phyloP scores from a whole-genome alignment of 2,797 vertebrate genomes.

The Lophotriccus pileatus region DNA sequence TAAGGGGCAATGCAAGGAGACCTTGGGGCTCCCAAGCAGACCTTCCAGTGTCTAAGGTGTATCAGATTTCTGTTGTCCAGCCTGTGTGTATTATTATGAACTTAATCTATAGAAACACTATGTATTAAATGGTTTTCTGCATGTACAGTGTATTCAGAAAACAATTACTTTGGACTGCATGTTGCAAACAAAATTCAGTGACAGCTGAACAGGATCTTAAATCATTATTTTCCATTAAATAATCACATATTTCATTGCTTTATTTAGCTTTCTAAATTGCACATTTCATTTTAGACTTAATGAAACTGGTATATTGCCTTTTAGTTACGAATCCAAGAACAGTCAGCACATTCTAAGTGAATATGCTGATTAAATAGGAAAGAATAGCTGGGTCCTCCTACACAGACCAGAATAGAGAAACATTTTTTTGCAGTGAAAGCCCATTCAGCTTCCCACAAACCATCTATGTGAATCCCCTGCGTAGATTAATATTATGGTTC shows the following conservation, averaged over 20 bases:
- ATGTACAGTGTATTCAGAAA: not conserved
- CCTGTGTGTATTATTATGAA: not conserved
- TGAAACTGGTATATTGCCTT: not conserved
- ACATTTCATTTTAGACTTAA: slow-evolving; percentile 21
- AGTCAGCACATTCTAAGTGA: slow-evolving; percentile 18
- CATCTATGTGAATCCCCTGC: not conserved
- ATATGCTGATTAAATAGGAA: slow-evolving; percentile 32
- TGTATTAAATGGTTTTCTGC: not conserved
- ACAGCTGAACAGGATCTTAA: not conserved
- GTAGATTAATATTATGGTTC: not conserved
- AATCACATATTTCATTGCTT: slow-evolving; percentile 16
- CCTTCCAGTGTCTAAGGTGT: not conserved
- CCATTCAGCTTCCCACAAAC: not conserved
- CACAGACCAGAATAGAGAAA: not conserved
- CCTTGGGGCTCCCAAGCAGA: not conserved
- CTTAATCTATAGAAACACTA: not conserved
- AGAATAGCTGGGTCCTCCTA: not conserved
- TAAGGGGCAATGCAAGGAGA: not conserved
- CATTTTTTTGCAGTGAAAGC: not conserved
- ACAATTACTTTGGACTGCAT: not conserved
- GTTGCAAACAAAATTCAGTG: not conserved
- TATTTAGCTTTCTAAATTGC: slow-evolving; percentile 13
- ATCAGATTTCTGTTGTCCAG: not conserved
- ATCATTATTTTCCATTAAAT: slow-evolving; percentile 39
- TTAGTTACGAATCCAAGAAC: slow-evolving; percentile 12